Evolutionary conservation across 2,797 vertebrate genomes (phyloP).

Genomic region (Eupleurogrammus muticus): DNA sequence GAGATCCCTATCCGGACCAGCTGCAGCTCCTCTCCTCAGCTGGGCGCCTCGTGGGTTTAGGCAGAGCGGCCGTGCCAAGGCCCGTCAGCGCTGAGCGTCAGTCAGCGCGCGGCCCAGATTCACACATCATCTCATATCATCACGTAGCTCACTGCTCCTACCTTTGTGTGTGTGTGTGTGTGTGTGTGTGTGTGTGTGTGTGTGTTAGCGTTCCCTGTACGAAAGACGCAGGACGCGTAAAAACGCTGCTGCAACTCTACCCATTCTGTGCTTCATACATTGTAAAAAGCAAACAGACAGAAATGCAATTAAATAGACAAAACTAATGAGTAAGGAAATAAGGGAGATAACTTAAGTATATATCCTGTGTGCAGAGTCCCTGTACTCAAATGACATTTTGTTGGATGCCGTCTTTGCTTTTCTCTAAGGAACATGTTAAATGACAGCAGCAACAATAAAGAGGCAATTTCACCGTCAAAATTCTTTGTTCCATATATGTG

Average conservation of each 20-base stretch:
- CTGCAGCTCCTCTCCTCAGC: constrained; percentile 52
- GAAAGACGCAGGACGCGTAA: constrained; percentile 19
- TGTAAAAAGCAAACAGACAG: constrained; percentile 29
- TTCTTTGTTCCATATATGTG: background rate
- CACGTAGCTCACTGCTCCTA: constrained; percentile 32
- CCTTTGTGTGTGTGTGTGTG: constrained; percentile 15
- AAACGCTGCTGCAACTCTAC: constrained; percentile 17
- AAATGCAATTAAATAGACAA: constrained; percentile 45
- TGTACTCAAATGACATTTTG: constrained; percentile 13
- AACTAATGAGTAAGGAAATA: constrained; percentile 37
- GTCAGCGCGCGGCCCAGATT: constrained; percentile 75
- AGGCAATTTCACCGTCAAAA: constrained; percentile 4
- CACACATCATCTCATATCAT: constrained; percentile 74
- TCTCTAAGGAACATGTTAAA: background rate
- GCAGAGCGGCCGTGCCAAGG: constrained; percentile 51
- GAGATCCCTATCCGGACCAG: constrained; percentile 56
- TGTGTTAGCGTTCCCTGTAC: too few relatives aligned
- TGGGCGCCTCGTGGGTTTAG: constrained; percentile 38
- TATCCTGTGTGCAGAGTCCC: constrained; percentile 21
- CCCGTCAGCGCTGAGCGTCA: constrained; percentile 69
- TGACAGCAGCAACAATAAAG: constrained; percentile 9
- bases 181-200: constrained; percentile 17
- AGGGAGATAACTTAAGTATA: constrained; percentile 27
- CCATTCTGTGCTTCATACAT: constrained; percentile 45
- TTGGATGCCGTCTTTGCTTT: background rate